These are phyloP conservation scores for Spodoptera littoralis DNA, from an alignment of 2,888 invertebrate genomes.

Conservation along the genomic window DNA sequence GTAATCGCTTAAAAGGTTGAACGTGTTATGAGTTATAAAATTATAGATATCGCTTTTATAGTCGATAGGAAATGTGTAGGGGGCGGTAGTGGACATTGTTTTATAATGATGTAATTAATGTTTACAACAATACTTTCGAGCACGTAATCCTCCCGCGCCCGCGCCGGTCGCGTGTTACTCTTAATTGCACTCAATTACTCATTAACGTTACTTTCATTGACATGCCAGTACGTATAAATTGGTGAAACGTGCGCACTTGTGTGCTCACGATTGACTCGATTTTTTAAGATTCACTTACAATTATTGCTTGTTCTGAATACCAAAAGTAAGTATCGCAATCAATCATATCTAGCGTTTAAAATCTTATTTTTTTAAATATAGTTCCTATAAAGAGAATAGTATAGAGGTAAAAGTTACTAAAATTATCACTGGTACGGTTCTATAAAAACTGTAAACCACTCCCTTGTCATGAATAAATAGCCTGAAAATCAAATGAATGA, in stretches of 20 bases:
- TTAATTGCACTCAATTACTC: constrained; percentile 53
- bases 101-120: constrained; percentile 25
- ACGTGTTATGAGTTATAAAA: constrained; percentile 31
- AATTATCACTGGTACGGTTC: no score
- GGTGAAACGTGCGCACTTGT: constrained; percentile 50
- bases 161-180: constrained; percentile 43
- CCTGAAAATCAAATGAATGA: no score
- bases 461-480: no score
- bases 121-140: constrained; percentile 30
- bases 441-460: no score
- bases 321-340: constrained; percentile 1
- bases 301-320: constrained; percentile 19
- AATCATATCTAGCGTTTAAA: no score
- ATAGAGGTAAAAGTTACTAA: no score
- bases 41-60: constrained; percentile 11
- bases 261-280: constrained; percentile 30
- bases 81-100: constrained; percentile 9
- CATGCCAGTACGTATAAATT: constrained; percentile 53
- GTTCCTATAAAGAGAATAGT: no score
- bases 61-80: constrained; percentile 5
- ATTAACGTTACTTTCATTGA: constrained; percentile 53
- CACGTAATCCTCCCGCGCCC: constrained; percentile 10
- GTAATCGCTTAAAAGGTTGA: constrained; percentile 46
- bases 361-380: no score
- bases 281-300: constrained; percentile 34